Conservation (phyloP, 2,797 vertebrate species). For the Hafferia zeledoni region DNA sequence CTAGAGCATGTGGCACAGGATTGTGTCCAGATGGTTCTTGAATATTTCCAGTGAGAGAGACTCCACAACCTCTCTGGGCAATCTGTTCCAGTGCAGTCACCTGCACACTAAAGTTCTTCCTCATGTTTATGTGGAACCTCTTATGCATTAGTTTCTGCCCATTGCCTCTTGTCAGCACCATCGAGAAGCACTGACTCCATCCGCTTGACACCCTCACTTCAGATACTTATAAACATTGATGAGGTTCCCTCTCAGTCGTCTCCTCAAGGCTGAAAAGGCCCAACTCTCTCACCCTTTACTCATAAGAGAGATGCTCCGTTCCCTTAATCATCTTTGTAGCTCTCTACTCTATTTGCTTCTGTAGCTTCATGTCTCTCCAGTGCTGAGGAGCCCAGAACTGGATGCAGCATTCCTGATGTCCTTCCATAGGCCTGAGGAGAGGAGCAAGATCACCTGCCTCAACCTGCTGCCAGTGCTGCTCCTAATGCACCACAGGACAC, state of each 20-base stretch:
- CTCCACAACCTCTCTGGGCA: background rate
- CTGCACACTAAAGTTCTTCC: background rate
- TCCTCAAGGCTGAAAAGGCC: background rate
- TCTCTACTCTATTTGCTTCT: background rate
- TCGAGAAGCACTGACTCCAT: background rate
- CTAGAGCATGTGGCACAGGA: background rate
- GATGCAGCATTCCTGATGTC: background rate
- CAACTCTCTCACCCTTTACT: background rate
- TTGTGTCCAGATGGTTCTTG: background rate
- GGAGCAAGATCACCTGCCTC: background rate
- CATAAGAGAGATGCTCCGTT: background rate
- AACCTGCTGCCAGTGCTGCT: rapidly evolving
- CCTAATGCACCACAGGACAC: rapidly evolving
- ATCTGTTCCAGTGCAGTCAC: background rate
- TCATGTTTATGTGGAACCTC: background rate
- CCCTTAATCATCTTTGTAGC: background rate
- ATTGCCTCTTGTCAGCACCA: background rate
- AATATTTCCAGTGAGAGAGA: background rate
- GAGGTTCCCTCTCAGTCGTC: background rate
- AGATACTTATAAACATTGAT: background rate
- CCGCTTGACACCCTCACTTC: background rate
- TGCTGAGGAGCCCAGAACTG: background rate
- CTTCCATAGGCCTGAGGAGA: background rate
- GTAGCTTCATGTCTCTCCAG: rapidly evolving
- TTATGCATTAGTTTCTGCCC: too few species aligned